Evolutionary conservation across 2,888 invertebrate genomes (phyloP).

Genomic region (Chrysina gloriosa): DNA sequence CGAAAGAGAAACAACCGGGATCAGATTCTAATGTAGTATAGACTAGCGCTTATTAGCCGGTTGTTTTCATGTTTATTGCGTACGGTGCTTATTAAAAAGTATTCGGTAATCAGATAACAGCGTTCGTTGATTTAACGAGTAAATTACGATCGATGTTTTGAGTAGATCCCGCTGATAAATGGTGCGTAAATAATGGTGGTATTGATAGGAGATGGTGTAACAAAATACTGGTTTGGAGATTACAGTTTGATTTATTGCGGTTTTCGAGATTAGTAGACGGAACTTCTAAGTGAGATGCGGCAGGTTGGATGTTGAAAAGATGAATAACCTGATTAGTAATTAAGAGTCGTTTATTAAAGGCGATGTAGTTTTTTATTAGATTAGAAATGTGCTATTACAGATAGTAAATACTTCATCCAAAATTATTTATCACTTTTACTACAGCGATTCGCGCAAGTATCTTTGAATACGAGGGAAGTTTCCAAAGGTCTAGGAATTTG

Average conservation of each 20-base stretch:
- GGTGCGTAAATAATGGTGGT: neutral
- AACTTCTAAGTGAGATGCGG: too few relatives aligned
- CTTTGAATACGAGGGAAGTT: too few relatives aligned
- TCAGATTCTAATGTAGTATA: neutral
- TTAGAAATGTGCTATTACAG: too few relatives aligned
- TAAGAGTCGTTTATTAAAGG: too few relatives aligned
- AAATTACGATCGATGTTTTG: neutral
- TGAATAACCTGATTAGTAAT: too few relatives aligned
- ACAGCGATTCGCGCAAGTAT: too few relatives aligned
- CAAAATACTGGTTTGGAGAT: neutral
- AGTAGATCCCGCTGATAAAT: neutral
- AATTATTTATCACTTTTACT: too few relatives aligned
- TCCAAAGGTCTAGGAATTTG: too few relatives aligned
- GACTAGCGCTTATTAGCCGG: neutral
- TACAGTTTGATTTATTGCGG: conserved; percentile 9
- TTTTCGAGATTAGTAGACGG: too few relatives aligned
- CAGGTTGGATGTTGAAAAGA: too few relatives aligned
- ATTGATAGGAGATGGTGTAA: neutral
- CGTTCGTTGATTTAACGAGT: conserved; percentile 11
- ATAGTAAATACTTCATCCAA: too few relatives aligned
- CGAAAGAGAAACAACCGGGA: conserved; percentile 24
- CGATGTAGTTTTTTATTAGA: too few relatives aligned
- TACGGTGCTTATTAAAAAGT: conserved; percentile 6
- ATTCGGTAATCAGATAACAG: neutral
- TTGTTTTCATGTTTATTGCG: conserved; percentile 13